These are phyloP conservation scores for Ascaphus truei DNA, from an alignment of 2,113 vertebrate genomes.

Conservation along the genomic window DNA sequence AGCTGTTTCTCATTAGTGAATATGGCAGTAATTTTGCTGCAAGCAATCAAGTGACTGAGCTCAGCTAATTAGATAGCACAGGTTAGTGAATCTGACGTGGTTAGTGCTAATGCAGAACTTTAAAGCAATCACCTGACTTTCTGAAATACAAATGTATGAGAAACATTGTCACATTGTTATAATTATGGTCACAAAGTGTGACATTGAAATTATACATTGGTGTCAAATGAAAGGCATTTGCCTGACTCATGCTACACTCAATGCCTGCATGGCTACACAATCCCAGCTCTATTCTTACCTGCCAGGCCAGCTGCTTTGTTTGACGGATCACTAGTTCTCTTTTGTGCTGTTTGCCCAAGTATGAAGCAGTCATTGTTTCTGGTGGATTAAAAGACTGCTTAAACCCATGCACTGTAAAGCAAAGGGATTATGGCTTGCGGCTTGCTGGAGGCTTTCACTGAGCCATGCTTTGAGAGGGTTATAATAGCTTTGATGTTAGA, in stretches of 20 bases:
- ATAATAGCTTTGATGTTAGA: conserved; percentile 37
- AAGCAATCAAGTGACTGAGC: no score
- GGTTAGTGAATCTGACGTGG: no score
- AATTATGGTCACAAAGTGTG: background rate
- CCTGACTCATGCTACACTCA: background rate
- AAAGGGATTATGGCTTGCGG: conserved; percentile 31
- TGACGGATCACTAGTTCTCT: conserved; percentile 30
- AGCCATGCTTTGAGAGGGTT: conserved; percentile 29
- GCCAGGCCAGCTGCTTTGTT: conserved; percentile 33
- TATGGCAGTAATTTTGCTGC: no score
- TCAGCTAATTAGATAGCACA: no score
- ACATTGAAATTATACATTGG: conserved; percentile 6
- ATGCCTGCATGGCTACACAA: background rate
- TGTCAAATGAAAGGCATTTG: conserved; percentile 20
- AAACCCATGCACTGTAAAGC: conserved; percentile 25
- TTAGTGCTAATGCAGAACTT: no score
- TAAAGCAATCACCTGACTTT: no score
- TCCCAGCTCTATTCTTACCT: conserved; percentile 23
- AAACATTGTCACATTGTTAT: no score
- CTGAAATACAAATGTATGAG: no score
- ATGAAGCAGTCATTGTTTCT: conserved; percentile 38
- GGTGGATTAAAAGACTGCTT: conserved; percentile 36
- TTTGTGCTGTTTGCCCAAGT: conserved; percentile 23
- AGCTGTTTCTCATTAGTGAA: no score
- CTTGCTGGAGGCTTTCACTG: conserved; percentile 29